phyloP scores from a whole-genome alignment of 2,888 invertebrate genomes.

The Sinelater perroti region DNA sequence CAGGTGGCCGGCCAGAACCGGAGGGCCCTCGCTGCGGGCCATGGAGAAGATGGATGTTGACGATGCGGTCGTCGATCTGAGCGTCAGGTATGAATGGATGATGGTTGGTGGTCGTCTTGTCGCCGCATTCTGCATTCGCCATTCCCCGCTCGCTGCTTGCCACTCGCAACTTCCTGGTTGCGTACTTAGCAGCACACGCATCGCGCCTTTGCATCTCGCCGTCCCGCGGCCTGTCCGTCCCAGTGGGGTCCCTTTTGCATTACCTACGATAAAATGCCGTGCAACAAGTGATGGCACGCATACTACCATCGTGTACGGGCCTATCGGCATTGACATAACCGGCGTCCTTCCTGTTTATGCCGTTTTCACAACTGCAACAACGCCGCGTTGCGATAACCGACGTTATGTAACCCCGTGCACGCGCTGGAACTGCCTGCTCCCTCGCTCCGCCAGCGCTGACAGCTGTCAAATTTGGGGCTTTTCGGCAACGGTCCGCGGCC shows the following conservation, averaged over 20 bases:
- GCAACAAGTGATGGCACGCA: constrained; percentile 33
- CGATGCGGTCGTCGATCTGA: constrained; percentile 88
- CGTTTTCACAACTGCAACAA: not conserved
- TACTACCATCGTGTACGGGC: too few species aligned
- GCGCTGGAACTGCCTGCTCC: too few species aligned
- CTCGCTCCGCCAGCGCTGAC: too few species aligned
- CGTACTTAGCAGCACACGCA: too few species aligned
- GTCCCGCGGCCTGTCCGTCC: too few species aligned
- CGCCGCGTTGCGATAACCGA: too few species aligned
- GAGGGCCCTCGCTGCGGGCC: constrained; percentile 40
- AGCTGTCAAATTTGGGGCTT: too few species aligned
- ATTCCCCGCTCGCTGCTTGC: not conserved
- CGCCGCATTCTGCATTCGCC: not conserved
- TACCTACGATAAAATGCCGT: not conserved
- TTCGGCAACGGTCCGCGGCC: too few species aligned
- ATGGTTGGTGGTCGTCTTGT: too few species aligned
- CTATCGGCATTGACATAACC: constrained; percentile 29
- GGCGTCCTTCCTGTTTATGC: not conserved
- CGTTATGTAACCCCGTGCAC: too few species aligned
- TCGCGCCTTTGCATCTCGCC: too few species aligned
- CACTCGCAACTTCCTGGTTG: not conserved
- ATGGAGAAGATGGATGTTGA: constrained; percentile 86
- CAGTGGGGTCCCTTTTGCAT: too few species aligned
- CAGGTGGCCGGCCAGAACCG: constrained; percentile 42
- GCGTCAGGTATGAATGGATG: constrained; percentile 71